Conservation (phyloP, 2,113 vertebrate genomes). For the Pangasianodon hypophthalmus region DNA sequence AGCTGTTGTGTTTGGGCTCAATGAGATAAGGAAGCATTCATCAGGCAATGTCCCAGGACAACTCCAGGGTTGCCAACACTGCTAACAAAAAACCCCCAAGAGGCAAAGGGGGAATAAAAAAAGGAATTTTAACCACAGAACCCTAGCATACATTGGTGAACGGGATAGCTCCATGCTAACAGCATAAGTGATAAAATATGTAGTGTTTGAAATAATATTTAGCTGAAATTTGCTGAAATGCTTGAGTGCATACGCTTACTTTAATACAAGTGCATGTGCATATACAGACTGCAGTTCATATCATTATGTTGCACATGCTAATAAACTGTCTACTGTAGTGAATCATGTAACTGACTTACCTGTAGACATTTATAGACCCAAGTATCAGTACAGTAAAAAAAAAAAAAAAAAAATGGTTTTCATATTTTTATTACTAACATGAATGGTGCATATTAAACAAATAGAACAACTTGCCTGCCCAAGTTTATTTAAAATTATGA, state of each 20-base stretch:
- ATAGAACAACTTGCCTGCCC: background rate
- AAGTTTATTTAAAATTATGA: too few species aligned
- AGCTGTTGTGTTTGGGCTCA: background rate
- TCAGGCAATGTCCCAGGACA: too few species aligned
- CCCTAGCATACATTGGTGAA: background rate
- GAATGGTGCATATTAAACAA: background rate
- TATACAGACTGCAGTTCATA: too few species aligned
- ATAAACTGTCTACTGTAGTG: background rate
- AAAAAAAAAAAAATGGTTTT: too few species aligned
- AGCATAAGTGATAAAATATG: background rate
- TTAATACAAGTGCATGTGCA: background rate
- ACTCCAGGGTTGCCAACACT: too few species aligned
- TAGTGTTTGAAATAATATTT: background rate
- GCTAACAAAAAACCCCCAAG: too few species aligned
- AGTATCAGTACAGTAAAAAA: too few species aligned
- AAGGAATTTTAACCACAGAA: background rate
- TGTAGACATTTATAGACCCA: background rate
- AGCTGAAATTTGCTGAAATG: background rate
- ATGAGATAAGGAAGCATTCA: background rate
- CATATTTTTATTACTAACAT: background rate
- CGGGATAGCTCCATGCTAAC: background rate
- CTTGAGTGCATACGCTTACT: background rate
- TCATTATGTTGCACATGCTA: background rate
- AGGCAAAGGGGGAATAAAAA: too few species aligned
- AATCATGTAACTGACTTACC: background rate